phyloP scores from a whole-genome alignment of 1,140 invertebrate species.

The Ceratitis capitata region DNA sequence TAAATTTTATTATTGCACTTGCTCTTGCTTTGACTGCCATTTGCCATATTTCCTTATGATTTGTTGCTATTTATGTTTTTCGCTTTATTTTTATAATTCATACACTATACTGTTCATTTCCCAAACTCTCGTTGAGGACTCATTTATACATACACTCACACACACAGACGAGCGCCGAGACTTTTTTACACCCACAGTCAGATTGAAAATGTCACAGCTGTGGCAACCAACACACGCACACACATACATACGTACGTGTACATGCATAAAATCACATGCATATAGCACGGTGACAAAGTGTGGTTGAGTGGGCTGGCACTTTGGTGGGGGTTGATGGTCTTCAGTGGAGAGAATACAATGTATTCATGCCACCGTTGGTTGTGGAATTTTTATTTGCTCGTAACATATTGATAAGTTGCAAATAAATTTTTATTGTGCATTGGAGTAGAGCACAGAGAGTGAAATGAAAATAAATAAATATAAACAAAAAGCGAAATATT shows the following conservation, averaged over 20 bases:
- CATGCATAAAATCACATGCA: neutral
- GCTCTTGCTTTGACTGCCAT: neutral
- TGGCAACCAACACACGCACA: neutral
- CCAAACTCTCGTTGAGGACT: neutral
- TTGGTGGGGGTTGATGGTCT: neutral
- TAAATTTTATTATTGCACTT: slow-evolving; percentile 18
- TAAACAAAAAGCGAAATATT: neutral
- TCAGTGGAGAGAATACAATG: neutral
- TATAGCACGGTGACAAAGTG: neutral
- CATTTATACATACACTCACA: neutral
- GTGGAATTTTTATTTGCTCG: neutral
- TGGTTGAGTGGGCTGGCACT: neutral
- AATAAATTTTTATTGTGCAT: slow-evolving; percentile 35
- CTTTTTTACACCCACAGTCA: neutral
- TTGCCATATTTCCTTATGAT: neutral
- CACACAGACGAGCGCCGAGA: neutral
- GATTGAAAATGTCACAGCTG: slow-evolving; percentile 24
- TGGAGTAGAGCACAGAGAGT: neutral
- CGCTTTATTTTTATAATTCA: too few relatives aligned
- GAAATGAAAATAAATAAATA: too few relatives aligned
- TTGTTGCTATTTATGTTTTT: neutral
- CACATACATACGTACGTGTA: neutral
- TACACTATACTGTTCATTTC: neutral
- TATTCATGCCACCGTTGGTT: neutral
- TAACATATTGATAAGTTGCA: slow-evolving; percentile 34